Base-by-base conservation (phyloP, 2,113 vertebrate genomes). In the Melanostigma gelatinosum region DNA sequence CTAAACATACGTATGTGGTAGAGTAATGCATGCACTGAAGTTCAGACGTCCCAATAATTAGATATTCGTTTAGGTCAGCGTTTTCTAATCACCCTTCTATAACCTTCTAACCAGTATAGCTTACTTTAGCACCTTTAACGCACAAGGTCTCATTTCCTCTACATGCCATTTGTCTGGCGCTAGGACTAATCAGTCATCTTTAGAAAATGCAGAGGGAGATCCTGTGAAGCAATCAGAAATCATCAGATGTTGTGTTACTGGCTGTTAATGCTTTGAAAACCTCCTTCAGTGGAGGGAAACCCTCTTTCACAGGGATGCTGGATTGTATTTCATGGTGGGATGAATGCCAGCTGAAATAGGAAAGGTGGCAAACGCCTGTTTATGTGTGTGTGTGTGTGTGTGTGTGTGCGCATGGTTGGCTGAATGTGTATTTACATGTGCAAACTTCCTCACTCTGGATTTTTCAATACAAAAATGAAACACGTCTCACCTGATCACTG, bases 271-370 rank as follows among this genome's bases (percentile, higher is more conserved):
- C 88, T 88, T 79, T 85, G 79, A 90, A 92, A 89, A 85, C 71
- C 82, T 90, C 85, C 70, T 90, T 91, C 87, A 92, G 81, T 85
- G 86, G 84, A 93, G 90, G 88, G 82, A 85, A 93, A 77, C 82
- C 89, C 91, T 92, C 82, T 83, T 77, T 69, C 60, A 68, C 76
- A 85, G 55, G 87, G 87, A 85, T 87, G 78, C 72, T 58, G 86
- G 88, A 89, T 92, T 87, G 75, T 64, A 75, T 94, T 93, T 91
- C 93, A 89, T 63, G 38, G 44, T 75, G 65, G 92, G 89, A 86
- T 62, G 2, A 20, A 36, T 70, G 90, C 92, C 91, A 92, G 69
- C 55, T 61, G 22, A 82, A 88, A 79, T 83, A 38, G 32, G 70
- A 83, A 85, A 74, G 83, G 72, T 80, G 79, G 76, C 55, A 82